phyloP scores from a whole-genome alignment of 2,113 vertebrate species.

The Rhipidura dahli region DNA sequence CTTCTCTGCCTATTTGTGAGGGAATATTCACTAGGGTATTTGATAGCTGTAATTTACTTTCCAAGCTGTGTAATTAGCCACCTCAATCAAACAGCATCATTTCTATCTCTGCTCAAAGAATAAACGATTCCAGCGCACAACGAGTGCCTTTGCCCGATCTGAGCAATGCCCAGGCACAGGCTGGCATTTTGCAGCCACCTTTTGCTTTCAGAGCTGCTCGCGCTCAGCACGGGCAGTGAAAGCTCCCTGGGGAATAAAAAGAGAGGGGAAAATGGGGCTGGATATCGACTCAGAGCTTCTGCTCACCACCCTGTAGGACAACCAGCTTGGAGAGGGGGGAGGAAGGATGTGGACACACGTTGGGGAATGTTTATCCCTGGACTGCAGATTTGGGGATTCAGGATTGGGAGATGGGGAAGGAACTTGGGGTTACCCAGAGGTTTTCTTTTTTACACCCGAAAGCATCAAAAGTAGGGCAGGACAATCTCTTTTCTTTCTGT shows the following conservation, averaged over 20 bases:
- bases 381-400: background rate
- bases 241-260: background rate
- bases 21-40: constrained; percentile 44
- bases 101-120: constrained; percentile 19
- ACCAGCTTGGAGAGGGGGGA: background rate
- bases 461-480: background rate
- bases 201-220: background rate
- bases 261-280: background rate
- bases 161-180: background rate
- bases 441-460: background rate
- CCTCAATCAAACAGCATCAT: constrained; percentile 36
- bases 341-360: background rate
- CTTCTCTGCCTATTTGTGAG: constrained; percentile 1
- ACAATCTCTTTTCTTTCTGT: rapidly evolving
- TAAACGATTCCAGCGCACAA: background rate
- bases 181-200: background rate
- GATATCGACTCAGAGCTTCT: background rate
- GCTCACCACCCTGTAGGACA: background rate
- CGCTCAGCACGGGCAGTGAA: rapidly evolving
- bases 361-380: no score
- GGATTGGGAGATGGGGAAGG: background rate
- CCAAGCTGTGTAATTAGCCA: constrained; percentile 54
- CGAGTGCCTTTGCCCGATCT: background rate
- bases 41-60: constrained; percentile 61
- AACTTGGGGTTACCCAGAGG: background rate